Evolutionary conservation across 2,797 vertebrate species (phyloP), one percentile per base, ranked within the genome.

Genomic region (Phrynocephalus guinanensis): DNA sequence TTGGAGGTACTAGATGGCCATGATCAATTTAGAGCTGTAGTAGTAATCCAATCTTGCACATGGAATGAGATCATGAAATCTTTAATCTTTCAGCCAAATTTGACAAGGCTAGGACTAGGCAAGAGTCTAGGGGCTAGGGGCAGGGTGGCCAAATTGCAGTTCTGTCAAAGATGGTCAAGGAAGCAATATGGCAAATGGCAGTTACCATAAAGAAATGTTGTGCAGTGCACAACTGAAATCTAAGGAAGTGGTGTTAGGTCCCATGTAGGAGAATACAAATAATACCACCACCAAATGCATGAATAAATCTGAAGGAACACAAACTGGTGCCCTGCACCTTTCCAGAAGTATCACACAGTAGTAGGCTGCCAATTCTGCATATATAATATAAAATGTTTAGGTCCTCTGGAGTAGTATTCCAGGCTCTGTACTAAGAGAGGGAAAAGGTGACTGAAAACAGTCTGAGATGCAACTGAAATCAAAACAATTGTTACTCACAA

Each of bases 391-490:
- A 13, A 85, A 75, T 68, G 26, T 10, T 6, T 7, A 82, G 26
- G 38, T 30, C 10, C n/a, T n/a, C 8, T 84, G 52, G 18, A 75
- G 76, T 77, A 48, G 73, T 60, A 81, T 52, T 30, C 3, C 26
- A 30, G 28, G 13, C 24, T 67, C 52, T 30, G 33, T 7, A n/a
- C 33, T 9, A 67, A 79, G 24, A 2, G 10, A 77, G 76, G 63
- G 78, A 28, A 33, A 89, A 86, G 85, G 83, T 89, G 38, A 50
- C 0, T 18, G 15, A 90, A 28, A 9, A 0, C 0, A 87, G 86
- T 87, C 24, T 0, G 26, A 91, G 68, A 91, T 91, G 91, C 94
- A 91, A 85, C 88, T 87, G 94, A 86, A 87, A 89, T 93, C 94
- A 86, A 94, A 93, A 91, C 92, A 89, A 91, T 91, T 92, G 60